Percentiles rank a stretch among this genome's conserved stretches.
These are phyloP conservation scores for Drosophila ogumai DNA, from an alignment of 1,140 invertebrate species.

Conservation along the genomic window DNA sequence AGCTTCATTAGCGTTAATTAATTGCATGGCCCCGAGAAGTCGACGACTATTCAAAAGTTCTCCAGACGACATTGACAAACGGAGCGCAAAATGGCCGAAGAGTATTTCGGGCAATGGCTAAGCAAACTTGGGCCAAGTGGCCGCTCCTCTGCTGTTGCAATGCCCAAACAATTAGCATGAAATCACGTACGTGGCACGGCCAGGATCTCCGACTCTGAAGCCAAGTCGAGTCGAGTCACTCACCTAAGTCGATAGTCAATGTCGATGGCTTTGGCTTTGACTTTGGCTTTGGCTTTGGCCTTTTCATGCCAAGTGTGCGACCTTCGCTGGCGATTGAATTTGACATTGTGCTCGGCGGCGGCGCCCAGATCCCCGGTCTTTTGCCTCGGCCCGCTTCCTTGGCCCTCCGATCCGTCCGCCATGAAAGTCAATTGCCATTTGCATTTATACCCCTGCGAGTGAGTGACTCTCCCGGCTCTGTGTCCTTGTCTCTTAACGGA, in stretches of 20 bases:
- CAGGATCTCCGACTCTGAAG: conserved; percentile 21
- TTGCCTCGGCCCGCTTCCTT: neutral
- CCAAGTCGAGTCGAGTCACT: conserved; percentile 59
- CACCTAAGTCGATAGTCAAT: conserved; percentile 67
- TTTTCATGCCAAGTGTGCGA: conserved; percentile 67
- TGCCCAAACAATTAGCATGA: conserved; percentile 66
- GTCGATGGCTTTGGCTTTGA: conserved; percentile 45
- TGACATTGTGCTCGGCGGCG: conserved; percentile 63
- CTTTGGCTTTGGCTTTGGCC: conserved; percentile 58
- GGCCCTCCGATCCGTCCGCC: conserved; percentile 27
- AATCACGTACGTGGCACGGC: conserved; percentile 73
- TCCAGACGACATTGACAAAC: conserved; percentile 73
- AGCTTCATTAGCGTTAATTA: conserved; percentile 81
- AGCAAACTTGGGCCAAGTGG: conserved; percentile 39
- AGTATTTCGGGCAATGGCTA: conserved; percentile 7
- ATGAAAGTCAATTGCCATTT: conserved; percentile 78
- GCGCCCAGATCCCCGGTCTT: neutral
- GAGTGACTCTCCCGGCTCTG: conserved; percentile 3
- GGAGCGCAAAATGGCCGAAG: conserved; percentile 72
- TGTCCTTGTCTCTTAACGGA: conserved; percentile 14
- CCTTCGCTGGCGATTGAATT: conserved; percentile 73
- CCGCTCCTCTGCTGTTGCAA: conserved; percentile 11
- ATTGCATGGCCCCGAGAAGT: conserved; percentile 72
- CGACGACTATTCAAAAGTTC: conserved; percentile 51
- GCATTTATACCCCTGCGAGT: conserved; percentile 54